Conservation (phyloP, 2,888 invertebrate species). For the Molorchus minor region DNA sequence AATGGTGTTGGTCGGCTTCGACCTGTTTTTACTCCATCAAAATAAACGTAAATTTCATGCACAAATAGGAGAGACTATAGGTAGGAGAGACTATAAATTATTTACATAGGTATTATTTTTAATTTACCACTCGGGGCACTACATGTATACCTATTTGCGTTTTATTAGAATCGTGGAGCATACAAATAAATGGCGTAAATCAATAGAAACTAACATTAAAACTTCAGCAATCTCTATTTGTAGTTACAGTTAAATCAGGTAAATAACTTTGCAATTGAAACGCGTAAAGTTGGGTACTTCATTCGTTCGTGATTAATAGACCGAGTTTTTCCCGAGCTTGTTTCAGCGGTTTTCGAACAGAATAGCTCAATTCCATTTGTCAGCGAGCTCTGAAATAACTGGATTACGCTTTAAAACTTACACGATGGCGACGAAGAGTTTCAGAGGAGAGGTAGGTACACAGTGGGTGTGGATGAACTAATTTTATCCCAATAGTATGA, state of each 20-base stretch:
- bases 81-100: too few relatives aligned
- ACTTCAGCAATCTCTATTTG: slow-evolving; percentile 1
- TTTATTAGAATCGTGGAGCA: slow-evolving; percentile 15
- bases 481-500: too few relatives aligned
- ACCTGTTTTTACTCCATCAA: too few relatives aligned
- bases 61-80: too few relatives aligned
- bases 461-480: too few relatives aligned
- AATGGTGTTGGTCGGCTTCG: slow-evolving; percentile 9
- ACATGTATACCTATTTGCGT: too few relatives aligned
- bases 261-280: slow-evolving; percentile 18
- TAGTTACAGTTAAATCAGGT: slow-evolving; percentile 14
- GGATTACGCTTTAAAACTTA: slow-evolving; percentile 17
- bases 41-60: too few relatives aligned
- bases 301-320: slow-evolving; percentile 10
- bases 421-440: slow-evolving; percentile 11
- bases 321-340: slow-evolving; percentile 1
- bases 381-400: slow-evolving; percentile 12
- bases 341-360: not conserved
- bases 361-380: slow-evolving; percentile 24
- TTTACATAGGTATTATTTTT: too few relatives aligned
- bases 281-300: slow-evolving; percentile 8
- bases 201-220: not conserved
- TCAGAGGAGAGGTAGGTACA: too few relatives aligned
- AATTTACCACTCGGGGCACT: too few relatives aligned
- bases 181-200: too few relatives aligned